Base-by-base conservation (phyloP, 2,888 invertebrate genomes). In the Oligia fasciuncula region DNA sequence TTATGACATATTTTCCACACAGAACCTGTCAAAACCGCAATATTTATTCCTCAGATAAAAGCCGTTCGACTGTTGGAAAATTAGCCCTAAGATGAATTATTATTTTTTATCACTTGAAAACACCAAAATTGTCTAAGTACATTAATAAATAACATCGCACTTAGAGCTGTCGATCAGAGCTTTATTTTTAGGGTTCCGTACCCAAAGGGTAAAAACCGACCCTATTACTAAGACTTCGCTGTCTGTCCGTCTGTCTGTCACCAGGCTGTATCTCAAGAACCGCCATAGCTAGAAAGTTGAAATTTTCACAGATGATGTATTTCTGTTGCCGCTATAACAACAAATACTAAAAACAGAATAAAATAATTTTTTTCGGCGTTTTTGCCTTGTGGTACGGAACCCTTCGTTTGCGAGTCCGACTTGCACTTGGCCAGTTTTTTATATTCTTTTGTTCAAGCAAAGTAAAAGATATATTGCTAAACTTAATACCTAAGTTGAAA, bases 141-240 rank as follows among this genome's bases (percentile, higher is more conserved):
- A 80, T 79, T 43, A 51, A 70, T 46, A 81, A 81, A 85, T 85
- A 80, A 71, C 54, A 62, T 29, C 6, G 35, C 43, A 69, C 80
- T 43, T 35, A 51, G 60, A 70, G 51, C 43, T 71, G 14, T 70
- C 66, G 14, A 46, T 46, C 62, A 62, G 14, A 29, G 5, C 14
- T 51, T 63, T 79, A 69, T 54, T 66, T 77, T 35, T 35, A 35
- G 35, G 35, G 35, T 35, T 35, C 35, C 35, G 35, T 35, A 35
- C 4, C 35, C 35, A 35, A 35, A 35, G 35, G 35, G 35, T 35
- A 35, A 35, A 35, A 35, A 35, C 35, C 3, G 35, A 35, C 35
- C 2, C 35, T 35, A 35, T 35, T 35, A 35, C 35, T 35, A 35
- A 35, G 35, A 35, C 35, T 35, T 35, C 35, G 35, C 2, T 35